phyloP scores from a whole-genome alignment of 2,797 vertebrate genomes.

The Hylomyscus alleni region DNA sequence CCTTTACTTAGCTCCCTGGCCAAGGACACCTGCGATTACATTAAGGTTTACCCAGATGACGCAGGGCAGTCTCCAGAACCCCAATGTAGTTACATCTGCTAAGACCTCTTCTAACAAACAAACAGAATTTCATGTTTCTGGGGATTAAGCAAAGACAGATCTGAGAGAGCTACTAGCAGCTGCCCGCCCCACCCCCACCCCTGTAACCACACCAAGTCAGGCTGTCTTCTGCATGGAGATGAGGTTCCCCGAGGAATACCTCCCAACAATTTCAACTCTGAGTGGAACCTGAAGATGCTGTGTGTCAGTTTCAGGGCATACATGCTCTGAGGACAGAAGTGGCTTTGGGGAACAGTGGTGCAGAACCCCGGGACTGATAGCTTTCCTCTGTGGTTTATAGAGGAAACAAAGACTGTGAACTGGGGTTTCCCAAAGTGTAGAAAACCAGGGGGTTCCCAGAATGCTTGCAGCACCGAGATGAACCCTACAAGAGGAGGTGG shows the following conservation, averaged over 20 bases:
- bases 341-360: not conserved
- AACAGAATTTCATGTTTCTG: not conserved
- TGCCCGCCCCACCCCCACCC: not conserved
- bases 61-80: not conserved
- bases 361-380: not conserved
- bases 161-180: not conserved
- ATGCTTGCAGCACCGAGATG: not conserved
- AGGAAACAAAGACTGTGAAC: not conserved
- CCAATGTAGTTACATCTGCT: not conserved
- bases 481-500: not conserved
- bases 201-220: not conserved
- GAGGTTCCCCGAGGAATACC: not conserved
- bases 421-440: not conserved
- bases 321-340: not conserved
- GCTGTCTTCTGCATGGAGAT: fast-evolving
- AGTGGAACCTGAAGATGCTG: not conserved
- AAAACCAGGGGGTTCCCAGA: not conserved
- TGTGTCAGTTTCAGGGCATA: not conserved
- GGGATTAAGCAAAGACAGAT: not conserved
- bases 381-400: not conserved
- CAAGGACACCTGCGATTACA: not conserved
- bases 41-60: not conserved
- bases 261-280: not conserved
- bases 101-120: slow-evolving; percentile 18
- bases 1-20: not conserved